Conservation (phyloP, 2,888 invertebrate species). For the Encarsia formosa region DNA sequence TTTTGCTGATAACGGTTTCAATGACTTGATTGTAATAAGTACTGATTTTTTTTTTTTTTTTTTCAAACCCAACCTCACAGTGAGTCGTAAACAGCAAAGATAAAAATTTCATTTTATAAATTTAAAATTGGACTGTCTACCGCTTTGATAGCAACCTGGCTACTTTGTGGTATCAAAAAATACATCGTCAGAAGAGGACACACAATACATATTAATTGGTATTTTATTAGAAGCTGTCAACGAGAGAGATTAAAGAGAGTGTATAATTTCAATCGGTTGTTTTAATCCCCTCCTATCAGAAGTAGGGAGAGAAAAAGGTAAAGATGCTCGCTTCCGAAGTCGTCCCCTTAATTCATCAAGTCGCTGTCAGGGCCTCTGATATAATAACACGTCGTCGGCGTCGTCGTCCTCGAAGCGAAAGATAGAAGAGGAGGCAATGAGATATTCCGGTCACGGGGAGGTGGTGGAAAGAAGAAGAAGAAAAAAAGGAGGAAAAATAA, state of each 20-base stretch:
- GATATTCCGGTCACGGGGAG: constrained; percentile 49
- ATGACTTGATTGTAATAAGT: no score
- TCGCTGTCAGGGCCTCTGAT: constrained; percentile 27
- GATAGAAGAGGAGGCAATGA: constrained; percentile 26
- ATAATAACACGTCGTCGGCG: constrained; percentile 27
- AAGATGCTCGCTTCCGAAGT: background rate
- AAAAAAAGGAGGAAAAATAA: no score
- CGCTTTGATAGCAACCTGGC: no score
- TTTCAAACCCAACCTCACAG: no score
- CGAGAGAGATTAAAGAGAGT: constrained; percentile 13
- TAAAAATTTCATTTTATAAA: no score
- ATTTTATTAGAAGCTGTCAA: background rate
- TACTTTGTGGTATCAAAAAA: no score
- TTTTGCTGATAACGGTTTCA: no score
- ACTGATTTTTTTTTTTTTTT: no score
- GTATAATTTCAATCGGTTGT: constrained; percentile 17
- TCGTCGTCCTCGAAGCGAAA: background rate
- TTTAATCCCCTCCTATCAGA: constrained; percentile 9
- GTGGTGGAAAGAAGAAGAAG: constrained; percentile 10
- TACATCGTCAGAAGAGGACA: no score
- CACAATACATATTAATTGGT: constrained; percentile 17
- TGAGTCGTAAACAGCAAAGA: no score
- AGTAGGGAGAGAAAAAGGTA: background rate
- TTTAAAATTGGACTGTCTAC: no score
- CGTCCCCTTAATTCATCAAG: constrained; percentile 30